Evolutionary conservation across 2,888 invertebrate species (phyloP).

Genomic region (Atrina japonica): DNA sequence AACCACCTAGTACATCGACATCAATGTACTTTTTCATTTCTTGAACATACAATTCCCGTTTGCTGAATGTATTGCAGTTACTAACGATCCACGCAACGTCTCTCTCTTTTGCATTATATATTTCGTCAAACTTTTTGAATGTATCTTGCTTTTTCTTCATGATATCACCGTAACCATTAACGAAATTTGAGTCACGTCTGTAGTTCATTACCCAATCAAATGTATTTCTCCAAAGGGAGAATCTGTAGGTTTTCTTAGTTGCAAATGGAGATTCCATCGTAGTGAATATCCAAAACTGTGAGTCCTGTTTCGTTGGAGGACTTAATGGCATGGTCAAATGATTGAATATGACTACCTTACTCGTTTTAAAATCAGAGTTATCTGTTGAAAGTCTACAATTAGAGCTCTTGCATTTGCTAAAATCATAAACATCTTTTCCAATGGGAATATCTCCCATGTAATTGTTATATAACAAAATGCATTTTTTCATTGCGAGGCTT

Average conservation of each 20-base stretch:
- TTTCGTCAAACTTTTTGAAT: conserved; percentile 20
- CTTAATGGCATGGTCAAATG: conserved; percentile 6
- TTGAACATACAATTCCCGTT: conserved; percentile 52
- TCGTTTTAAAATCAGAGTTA: neutral
- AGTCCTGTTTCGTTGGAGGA: neutral
- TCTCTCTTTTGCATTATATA: conserved; percentile 36
- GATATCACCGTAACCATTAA: conserved; percentile 32
- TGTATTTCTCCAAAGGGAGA: conserved; percentile 15
- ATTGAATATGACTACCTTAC: conserved; percentile 17
- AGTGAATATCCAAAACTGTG: conserved; percentile 22
- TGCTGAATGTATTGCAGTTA: conserved; percentile 51
- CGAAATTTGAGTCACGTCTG: conserved; percentile 33
- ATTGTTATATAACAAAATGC: too few relatives aligned
- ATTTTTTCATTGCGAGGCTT: too few relatives aligned
- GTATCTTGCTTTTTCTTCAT: neutral
- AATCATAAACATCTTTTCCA: too few relatives aligned
- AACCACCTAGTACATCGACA: conserved; percentile 57
- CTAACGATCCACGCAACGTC: conserved; percentile 61
- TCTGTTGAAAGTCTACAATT: neutral
- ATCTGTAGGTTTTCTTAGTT: neutral
- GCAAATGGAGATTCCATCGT: conserved; percentile 9
- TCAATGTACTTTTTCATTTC: conserved; percentile 49
- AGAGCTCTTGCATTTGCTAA: too few relatives aligned
- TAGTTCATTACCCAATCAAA: conserved; percentile 47
- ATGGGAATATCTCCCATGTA: too few relatives aligned